Evolutionary conservation across 1,140 invertebrate genomes (phyloP).

Genomic region (Neodiprion pinetum): DNA sequence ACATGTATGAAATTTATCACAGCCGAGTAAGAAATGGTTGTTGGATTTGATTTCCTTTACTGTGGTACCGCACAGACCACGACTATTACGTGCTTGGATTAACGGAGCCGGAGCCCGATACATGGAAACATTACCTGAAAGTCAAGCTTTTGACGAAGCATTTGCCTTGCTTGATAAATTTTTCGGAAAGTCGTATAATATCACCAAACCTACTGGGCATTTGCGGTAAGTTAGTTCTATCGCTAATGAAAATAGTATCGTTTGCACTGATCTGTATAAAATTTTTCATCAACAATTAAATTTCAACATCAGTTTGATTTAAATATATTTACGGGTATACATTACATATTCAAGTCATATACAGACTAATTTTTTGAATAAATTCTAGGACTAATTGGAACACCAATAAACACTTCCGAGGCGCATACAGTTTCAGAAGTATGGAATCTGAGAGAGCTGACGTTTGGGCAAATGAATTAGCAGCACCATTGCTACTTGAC

Average conservation of each 20-base stretch:
- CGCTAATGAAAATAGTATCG: background rate
- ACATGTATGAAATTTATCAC: background rate
- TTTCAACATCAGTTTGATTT: too few relatives aligned
- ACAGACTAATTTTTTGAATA: constrained; percentile 29
- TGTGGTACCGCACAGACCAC: constrained; percentile 66
- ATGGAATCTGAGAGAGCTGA: constrained; percentile 56
- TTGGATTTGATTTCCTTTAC: constrained; percentile 69
- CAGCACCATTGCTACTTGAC: constrained; percentile 32
- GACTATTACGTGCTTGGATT: constrained; percentile 68
- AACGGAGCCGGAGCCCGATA: constrained; percentile 59
- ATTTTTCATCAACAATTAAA: too few relatives aligned
- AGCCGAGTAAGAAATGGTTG: constrained; percentile 60
- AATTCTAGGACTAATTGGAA: constrained; percentile 72
- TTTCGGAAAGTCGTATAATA: constrained; percentile 48
- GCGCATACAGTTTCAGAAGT: constrained; percentile 74
- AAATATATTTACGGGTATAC: too few relatives aligned
- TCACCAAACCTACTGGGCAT: constrained; percentile 55
- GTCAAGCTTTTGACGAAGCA: constrained; percentile 49
- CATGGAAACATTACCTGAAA: constrained; percentile 61
- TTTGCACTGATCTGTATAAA: too few relatives aligned
- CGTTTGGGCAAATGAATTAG: constrained; percentile 35
- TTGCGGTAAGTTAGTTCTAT: background rate
- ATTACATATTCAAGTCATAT: too few relatives aligned
- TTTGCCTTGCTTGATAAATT: constrained; percentile 53
- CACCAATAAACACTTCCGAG: constrained; percentile 70